Evolutionary conservation across 2,888 invertebrate species (phyloP).

Genomic region (Nineta flava): DNA sequence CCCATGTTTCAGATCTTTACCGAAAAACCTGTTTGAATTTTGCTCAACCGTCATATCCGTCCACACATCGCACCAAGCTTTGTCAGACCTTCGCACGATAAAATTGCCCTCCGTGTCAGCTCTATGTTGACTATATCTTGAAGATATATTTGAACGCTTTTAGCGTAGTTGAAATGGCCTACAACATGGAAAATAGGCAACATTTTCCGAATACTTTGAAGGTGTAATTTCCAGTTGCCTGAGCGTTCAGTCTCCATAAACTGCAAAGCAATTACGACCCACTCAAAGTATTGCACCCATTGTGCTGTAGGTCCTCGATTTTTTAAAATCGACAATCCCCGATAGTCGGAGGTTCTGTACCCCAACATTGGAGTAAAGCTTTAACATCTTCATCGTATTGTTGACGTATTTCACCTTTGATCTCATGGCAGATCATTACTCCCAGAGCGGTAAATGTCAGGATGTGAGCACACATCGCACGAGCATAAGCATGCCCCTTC

Average conservation of each 20-base stretch:
- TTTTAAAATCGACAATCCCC: neutral
- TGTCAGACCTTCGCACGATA: neutral
- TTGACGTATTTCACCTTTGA: too few relatives aligned
- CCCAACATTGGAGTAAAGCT: neutral
- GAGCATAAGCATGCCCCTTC: neutral
- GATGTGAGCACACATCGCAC: neutral
- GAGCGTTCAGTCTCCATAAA: neutral
- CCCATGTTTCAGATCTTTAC: neutral
- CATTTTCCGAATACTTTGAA: neutral
- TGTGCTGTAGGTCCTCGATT: neutral
- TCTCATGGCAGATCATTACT: neutral
- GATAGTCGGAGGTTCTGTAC: neutral
- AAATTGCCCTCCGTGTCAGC: neutral
- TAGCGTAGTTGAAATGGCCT: neutral
- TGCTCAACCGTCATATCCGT: neutral
- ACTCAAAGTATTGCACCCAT: neutral
- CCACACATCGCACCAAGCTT: neutral
- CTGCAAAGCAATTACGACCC: neutral
- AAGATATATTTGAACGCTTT: neutral
- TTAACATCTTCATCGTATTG: neutral
- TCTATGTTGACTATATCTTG: neutral
- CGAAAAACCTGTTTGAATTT: neutral
- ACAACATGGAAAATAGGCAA: neutral
- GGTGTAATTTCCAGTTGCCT: constrained; percentile 1
- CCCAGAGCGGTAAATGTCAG: neutral